Evolutionary conservation across 2,797 vertebrate species (phyloP).

Genomic region (Epinephelus malabaricus): DNA sequence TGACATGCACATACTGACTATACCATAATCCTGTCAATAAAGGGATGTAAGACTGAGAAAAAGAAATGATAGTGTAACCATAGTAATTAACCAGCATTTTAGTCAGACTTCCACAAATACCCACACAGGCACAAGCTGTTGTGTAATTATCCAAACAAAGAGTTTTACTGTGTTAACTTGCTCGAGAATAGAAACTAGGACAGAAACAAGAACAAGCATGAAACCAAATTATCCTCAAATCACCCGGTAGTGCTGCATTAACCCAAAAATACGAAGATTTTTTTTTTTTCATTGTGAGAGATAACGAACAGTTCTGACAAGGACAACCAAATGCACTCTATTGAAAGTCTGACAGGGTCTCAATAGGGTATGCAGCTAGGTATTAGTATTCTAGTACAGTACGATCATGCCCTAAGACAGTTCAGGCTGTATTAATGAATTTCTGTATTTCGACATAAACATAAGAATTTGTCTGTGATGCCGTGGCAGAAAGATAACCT

Average conservation of each 20-base stretch:
- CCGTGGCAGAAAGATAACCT: slow-evolving; percentile 16
- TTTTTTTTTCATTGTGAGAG: not conserved
- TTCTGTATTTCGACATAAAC: slow-evolving; percentile 47
- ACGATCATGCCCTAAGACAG: slow-evolving; percentile 18
- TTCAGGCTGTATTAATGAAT: slow-evolving; percentile 44
- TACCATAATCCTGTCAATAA: not conserved
- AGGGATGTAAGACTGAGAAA: not conserved
- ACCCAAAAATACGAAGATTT: not conserved
- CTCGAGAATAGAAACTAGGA: slow-evolving; percentile 22
- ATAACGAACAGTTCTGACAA: slow-evolving; percentile 27
- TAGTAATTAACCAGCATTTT: slow-evolving; percentile 6
- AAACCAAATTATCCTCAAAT: slow-evolving; percentile 31
- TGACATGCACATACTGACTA: not conserved
- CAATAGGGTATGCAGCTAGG: not conserved
- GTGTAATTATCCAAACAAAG: slow-evolving; percentile 32
- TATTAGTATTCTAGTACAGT: slow-evolving; percentile 35
- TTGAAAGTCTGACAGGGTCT: slow-evolving; percentile 23
- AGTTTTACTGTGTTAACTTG: slow-evolving; percentile 22
- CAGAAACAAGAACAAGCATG: slow-evolving; percentile 13
- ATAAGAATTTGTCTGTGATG: slow-evolving; percentile 11
- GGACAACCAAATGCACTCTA: slow-evolving; percentile 9
- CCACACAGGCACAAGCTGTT: not conserved
- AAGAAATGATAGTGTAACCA: not conserved
- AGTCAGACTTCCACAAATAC: slow-evolving; percentile 14
- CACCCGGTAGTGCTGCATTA: not conserved